Evolutionary conservation across 1,140 invertebrate genomes (phyloP).

Genomic region (Drosophila punjabiensis): DNA sequence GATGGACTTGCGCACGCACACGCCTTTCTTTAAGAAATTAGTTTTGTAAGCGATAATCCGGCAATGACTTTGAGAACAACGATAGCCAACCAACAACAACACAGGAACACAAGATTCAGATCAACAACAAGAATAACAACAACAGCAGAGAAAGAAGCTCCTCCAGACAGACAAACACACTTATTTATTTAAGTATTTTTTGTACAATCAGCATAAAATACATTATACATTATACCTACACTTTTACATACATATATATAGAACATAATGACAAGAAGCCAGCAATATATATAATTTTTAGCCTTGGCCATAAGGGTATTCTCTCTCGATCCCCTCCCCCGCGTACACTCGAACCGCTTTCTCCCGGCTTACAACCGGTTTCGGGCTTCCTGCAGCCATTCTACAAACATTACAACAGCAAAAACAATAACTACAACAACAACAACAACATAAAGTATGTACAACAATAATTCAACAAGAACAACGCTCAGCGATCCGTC

Average conservation of each 20-base stretch:
- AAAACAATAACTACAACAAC: constrained; percentile 18
- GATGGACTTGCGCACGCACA: constrained; percentile 54
- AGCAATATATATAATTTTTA: constrained; percentile 54
- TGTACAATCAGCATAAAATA: constrained; percentile 68
- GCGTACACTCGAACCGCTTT: constrained; percentile 19
- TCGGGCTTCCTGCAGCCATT: constrained; percentile 46
- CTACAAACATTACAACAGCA: constrained; percentile 20
- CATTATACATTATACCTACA: constrained; percentile 30
- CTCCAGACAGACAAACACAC: constrained; percentile 46
- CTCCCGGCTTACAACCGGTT: constrained; percentile 33
- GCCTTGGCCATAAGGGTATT: constrained; percentile 33
- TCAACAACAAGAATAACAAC: background rate
- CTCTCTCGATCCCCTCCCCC: constrained; percentile 10
- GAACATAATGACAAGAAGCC: constrained; percentile 32
- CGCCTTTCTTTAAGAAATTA: constrained; percentile 41
- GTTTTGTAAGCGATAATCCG: constrained; percentile 53
- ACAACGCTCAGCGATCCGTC: constrained; percentile 43
- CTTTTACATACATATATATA: background rate
- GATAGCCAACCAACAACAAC: constrained; percentile 18
- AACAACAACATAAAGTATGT: constrained; percentile 12
- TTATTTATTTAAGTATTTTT: constrained; percentile 72
- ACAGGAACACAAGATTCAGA: constrained; percentile 19
- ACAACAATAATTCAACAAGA: constrained; percentile 25
- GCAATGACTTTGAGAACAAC: constrained; percentile 41
- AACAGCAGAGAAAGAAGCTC: constrained; percentile 12